Percentiles rank a stretch among this genome's conserved stretches.
phyloP scores from a whole-genome alignment of 2,888 invertebrate species.

The Entomobrya proxima region DNA sequence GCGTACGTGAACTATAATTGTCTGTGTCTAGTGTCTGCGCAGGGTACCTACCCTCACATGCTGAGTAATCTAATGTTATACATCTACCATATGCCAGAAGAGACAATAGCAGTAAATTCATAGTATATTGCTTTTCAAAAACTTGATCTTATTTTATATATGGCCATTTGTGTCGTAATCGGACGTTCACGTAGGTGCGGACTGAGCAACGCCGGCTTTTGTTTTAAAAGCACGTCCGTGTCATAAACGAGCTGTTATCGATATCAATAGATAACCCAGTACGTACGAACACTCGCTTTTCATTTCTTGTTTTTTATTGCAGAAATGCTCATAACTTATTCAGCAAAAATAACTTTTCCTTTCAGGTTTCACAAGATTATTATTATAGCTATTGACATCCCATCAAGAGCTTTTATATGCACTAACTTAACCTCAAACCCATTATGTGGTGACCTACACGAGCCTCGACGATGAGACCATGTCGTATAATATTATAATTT shows the following conservation, averaged over 20 bases:
- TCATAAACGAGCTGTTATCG: too few species aligned
- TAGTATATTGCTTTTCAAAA: too few species aligned
- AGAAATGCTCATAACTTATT: conserved; percentile 3
- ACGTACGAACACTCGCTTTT: not conserved
- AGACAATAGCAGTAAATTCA: too few species aligned
- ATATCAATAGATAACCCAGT: not conserved
- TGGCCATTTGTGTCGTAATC: too few species aligned
- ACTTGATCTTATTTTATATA: too few species aligned
- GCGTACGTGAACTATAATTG: too few species aligned
- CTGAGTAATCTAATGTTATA: not conserved
- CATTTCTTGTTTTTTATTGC: not conserved
- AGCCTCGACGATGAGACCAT: conserved; percentile 14
- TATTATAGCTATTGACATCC: conserved; percentile 22
- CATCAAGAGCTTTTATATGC: too few species aligned
- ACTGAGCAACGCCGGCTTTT: too few species aligned
- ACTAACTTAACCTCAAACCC: not conserved
- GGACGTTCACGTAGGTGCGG: too few species aligned
- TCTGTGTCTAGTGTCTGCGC: too few species aligned
- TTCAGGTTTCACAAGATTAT: conserved; percentile 40
- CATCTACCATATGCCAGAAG: not conserved
- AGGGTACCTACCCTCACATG: too few species aligned
- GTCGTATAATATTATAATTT: not conserved
- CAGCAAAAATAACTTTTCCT: conserved; percentile 51
- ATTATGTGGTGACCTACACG: conserved; percentile 58
- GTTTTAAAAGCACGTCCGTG: too few species aligned